Base-by-base conservation (phyloP, 2,888 invertebrate species). In the Rugalucina vietnamica region DNA sequence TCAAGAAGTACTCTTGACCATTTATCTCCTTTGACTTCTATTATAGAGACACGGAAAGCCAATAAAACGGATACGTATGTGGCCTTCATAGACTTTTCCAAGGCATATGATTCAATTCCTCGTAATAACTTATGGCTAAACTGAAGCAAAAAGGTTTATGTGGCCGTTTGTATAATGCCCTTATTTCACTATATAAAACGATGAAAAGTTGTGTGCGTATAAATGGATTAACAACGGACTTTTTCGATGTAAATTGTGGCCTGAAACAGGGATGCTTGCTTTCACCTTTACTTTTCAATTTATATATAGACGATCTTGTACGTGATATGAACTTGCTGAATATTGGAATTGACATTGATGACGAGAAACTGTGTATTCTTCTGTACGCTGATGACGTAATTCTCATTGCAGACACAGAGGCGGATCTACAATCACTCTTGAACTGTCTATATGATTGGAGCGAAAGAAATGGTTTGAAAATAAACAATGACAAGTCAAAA, bases 1-100 rank as follows among this genome's bases (percentile, higher is more conserved):
- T 60, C 60, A 36, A 39, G 77, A 34, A 77, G 77, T 36, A 78
- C 82, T 50, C 18, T 74, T 18, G 82, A 79, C 32, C 79, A 78
- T 36, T n/a, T 82, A 36, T 73, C 39, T 18, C 27, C 82, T 10
- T 50, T 82, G 49, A 74, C 75, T 18, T 36, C 21, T 8, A 71
- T 71, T 12, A 71, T 71, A n/a, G 71, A 71, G n/a, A 71, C 71
- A 4, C 18, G 39, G 5, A 71, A 36, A 37, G 3, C n/a, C 12
- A 10, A 8, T 5, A 71, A 71, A 71, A 36, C 8, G 27, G 21
- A 10, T 29, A 34, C 37, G 10, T 71, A 10, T 21, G 18, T 10
- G 8, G 39, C 37, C 3, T 71, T 71, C n/a, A 71, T 71, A 3
- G 37, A 71, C 71, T 71, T 71, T 24, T n/a, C n/a, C 2, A 71